Evolutionary conservation across 53 echinoderm and acorn worm genomes (phyloP), one percentile per base, ranked within the genome.

Genomic region (Pentamera pediparva): DNA sequence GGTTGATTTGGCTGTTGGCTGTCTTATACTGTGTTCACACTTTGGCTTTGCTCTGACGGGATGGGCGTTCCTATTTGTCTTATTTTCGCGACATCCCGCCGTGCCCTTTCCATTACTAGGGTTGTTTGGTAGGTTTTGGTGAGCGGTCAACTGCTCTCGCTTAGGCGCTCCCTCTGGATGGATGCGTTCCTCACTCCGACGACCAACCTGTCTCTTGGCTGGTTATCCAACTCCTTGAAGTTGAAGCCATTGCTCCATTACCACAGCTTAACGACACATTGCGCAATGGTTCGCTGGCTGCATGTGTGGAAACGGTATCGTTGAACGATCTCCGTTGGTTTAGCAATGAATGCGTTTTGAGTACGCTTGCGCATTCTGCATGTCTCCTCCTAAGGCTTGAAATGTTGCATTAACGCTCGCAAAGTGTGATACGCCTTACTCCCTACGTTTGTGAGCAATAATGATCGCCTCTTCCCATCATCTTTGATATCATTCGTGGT

Each of bases 351-450:
- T 73, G 56, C 19, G 29, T 19, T 36, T 73, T 27, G 0, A 73
- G 54, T 21, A 56, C 56, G 2, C 12, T 27, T 28, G 35, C 56
- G 33, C 74, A 73, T 52, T 53, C 73, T 18, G 7, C 35, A 84
- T 1, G 60, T 61, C n/a, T 73, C 34, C 5, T 52, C 35, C 63
- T 35, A 22, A 64, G 78, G 36, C 51, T 64, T 52, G 12, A 11
- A 29, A 8, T 43, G 69, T 62, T 85, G 79, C 43, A 85, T 8
- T 33, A 85, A 61, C 30, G 85, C 74, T 25, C 79, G 34, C 5
- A 85, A 71, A 30, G 74, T 74, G 34, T 62, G 65, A 18, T 85
- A 79, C 6, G 35, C 62, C 28, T 74, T 85, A 38, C 74, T 79
- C 15, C 85, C 85, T 4, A 85, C 32, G 43, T 65, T 74, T 26